A percentile compares a stretch with the other conserved stretches of the same genome.
Evolutionary conservation across 2,113 vertebrate genomes (phyloP).

Genomic region (Heteronetta atricapilla): DNA sequence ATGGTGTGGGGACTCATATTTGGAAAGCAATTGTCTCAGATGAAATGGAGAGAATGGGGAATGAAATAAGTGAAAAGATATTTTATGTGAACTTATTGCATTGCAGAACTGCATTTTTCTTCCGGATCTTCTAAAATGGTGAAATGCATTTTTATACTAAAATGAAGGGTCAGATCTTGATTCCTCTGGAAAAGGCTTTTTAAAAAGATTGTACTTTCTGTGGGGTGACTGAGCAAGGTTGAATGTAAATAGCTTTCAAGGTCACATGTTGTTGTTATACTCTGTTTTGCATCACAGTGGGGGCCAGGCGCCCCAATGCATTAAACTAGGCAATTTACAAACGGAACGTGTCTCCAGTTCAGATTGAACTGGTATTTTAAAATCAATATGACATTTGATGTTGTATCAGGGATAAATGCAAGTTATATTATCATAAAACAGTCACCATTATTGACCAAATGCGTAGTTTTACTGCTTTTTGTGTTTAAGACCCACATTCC

Average conservation of each 20-base stretch:
- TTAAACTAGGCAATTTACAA: background rate
- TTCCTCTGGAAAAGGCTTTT: background rate
- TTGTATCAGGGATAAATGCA: background rate
- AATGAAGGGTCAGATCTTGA: background rate
- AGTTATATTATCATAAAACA: background rate
- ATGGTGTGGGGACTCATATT: background rate
- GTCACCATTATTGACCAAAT: background rate
- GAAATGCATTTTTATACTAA: background rate
- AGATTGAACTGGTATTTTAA: background rate
- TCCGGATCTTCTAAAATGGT: background rate
- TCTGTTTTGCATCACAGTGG: background rate
- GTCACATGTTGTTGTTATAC: background rate
- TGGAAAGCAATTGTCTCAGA: background rate
- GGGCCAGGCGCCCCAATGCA: background rate
- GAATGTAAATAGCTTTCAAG: background rate
- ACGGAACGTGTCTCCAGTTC: fast-evolving
- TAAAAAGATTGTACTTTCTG: background rate
- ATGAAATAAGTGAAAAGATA: background rate
- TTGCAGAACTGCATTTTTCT: background rate
- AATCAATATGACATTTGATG: background rate
- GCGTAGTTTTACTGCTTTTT: background rate
- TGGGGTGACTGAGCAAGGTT: background rate
- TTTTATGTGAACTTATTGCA: background rate
- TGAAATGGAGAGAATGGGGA: background rate
- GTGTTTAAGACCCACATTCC: fast-evolving